These are phyloP conservation scores for Lordiphosa mommai DNA, from an alignment of 1,140 invertebrate genomes.

Conservation along the genomic window DNA sequence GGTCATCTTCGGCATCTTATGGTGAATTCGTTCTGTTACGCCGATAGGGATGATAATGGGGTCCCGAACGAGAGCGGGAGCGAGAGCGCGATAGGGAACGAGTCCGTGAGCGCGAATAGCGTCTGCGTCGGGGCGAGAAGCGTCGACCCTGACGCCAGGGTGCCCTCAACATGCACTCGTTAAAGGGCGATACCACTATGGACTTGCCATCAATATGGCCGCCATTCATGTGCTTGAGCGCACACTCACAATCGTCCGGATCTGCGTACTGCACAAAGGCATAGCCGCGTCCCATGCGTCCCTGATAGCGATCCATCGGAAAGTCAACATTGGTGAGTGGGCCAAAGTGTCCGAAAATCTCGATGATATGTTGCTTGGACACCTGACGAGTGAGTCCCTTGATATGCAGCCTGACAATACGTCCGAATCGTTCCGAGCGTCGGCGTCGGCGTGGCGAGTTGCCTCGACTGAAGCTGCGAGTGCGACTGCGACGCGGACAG, in stretches of 20 bases:
- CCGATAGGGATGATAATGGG: not conserved
- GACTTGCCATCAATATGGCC: slow-evolving; percentile 41
- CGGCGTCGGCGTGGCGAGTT: not conserved
- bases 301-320: slow-evolving; percentile 25
- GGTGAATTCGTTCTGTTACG: not conserved
- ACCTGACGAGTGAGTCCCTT: slow-evolving; percentile 36
- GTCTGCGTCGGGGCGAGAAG: slow-evolving; percentile 26
- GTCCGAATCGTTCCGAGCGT: not conserved
- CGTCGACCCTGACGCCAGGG: slow-evolving; percentile 35
- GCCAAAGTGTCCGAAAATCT: slow-evolving; percentile 51
- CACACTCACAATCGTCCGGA: slow-evolving; percentile 38
- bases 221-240: slow-evolving; percentile 48
- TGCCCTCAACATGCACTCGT: slow-evolving; percentile 19
- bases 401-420: slow-evolving; percentile 42
- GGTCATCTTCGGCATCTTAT: no score
- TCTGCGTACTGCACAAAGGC: slow-evolving; percentile 46
- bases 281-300: slow-evolving; percentile 27
- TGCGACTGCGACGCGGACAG: not conserved
- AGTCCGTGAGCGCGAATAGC: not conserved
- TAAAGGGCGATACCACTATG: slow-evolving; percentile 41
- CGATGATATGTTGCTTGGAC: slow-evolving; percentile 44
- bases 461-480: not conserved
- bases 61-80: slow-evolving; percentile 1
- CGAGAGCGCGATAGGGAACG: not conserved
- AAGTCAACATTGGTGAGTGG: slow-evolving; percentile 45